phyloP scores from a whole-genome alignment of 2,888 invertebrate genomes.

The Oscheius sp. region DNA sequence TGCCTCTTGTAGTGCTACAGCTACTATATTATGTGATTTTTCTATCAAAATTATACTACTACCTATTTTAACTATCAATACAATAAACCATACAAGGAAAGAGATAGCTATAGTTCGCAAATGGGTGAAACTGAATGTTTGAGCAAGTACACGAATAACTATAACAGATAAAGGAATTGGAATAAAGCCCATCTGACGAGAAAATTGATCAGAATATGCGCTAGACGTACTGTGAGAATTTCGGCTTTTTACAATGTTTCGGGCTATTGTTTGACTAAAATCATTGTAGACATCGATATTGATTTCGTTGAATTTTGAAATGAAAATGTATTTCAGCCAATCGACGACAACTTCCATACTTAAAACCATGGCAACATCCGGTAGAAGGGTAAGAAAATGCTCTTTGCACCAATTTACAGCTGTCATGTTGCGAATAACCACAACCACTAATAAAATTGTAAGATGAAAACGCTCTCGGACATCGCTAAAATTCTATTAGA shows the following conservation, averaged over 20 bases:
- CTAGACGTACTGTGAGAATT: slow-evolving; percentile 81
- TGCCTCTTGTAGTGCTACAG: too few species aligned
- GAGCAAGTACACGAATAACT: slow-evolving; percentile 86
- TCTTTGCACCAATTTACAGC: slow-evolving; percentile 91
- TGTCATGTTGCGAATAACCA: slow-evolving; percentile 96
- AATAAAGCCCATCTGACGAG: slow-evolving; percentile 96
- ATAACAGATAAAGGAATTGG: slow-evolving; percentile 94
- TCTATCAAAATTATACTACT: slow-evolving; percentile 91
- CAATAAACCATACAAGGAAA: slow-evolving; percentile 55
- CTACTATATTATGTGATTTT: slow-evolving; percentile 80
- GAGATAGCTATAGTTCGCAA: slow-evolving; percentile 37
- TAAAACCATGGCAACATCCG: slow-evolving; percentile 81
- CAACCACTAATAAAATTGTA: slow-evolving; percentile 88
- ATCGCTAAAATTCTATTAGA: slow-evolving; percentile 80
- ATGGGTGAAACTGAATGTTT: slow-evolving; percentile 80
- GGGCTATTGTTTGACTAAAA: slow-evolving; percentile 73
- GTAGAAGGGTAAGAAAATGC: slow-evolving; percentile 66
- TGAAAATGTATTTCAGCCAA: slow-evolving; percentile 96
- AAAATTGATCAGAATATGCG: slow-evolving; percentile 92
- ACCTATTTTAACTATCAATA: slow-evolving; percentile 78
- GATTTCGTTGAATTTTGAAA: slow-evolving; percentile 97
- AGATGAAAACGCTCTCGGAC: slow-evolving; percentile 95
- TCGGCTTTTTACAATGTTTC: slow-evolving; percentile 69
- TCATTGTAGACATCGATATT: slow-evolving; percentile 86
- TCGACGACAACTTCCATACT: slow-evolving; percentile 93